Evolutionary conservation across 2,797 vertebrate genomes (phyloP).

Genomic region (Gymnopithys bicolor): DNA sequence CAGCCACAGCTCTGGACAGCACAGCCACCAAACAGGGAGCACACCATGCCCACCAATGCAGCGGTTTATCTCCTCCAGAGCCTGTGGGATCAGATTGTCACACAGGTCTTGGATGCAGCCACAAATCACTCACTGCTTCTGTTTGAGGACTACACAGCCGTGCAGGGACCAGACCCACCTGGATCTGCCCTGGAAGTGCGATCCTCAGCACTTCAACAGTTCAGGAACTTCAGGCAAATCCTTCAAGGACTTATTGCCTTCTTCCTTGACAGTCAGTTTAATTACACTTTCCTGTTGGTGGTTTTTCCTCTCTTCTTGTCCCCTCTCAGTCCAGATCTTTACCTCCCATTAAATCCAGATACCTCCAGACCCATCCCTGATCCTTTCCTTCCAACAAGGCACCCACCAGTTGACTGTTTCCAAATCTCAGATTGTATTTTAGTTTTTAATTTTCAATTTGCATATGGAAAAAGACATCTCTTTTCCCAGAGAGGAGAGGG

Average conservation of each 20-base stretch:
- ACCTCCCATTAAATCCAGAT: background rate
- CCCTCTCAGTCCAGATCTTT: background rate
- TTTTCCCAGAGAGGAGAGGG: background rate
- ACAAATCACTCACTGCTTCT: background rate
- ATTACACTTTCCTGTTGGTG: background rate
- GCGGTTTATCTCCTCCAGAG: background rate
- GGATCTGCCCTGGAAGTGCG: background rate
- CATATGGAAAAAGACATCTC: background rate
- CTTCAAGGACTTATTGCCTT: background rate
- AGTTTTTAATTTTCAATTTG: background rate
- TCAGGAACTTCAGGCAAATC: background rate
- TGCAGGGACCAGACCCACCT: background rate
- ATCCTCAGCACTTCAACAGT: background rate
- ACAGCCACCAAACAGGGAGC: background rate
- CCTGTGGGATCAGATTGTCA: background rate
- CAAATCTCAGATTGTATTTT: background rate
- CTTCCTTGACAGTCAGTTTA: background rate
- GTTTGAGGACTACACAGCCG: background rate
- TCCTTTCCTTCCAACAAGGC: background rate
- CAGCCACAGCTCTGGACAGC: fast-evolving
- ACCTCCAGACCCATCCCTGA: background rate
- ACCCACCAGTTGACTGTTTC: background rate
- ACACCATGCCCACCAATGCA: background rate
- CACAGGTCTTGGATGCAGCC: background rate
- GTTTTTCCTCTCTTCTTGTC: background rate